Evolutionary conservation across 2,888 invertebrate species (phyloP).

Genomic region (Epirrhoe tristata): DNA sequence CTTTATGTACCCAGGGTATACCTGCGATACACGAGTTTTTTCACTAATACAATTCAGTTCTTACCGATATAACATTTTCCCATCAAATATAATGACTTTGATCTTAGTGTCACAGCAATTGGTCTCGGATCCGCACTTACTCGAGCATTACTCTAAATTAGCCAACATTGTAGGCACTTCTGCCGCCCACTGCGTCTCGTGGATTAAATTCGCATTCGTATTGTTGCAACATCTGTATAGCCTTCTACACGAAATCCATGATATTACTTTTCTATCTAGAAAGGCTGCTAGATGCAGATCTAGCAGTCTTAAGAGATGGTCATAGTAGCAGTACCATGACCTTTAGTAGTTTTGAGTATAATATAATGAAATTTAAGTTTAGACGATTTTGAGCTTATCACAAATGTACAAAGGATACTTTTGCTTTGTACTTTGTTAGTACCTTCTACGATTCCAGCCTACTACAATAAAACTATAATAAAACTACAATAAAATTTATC

Average conservation of each 20-base stretch:
- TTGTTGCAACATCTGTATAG: slow-evolving; percentile 33
- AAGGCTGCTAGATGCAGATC: no score
- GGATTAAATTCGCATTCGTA: slow-evolving; percentile 34
- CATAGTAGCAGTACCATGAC: no score
- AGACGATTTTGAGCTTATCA: no score
- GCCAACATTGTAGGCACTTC: slow-evolving; percentile 35
- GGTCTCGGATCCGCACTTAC: slow-evolving; percentile 22
- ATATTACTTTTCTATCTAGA: background rate
- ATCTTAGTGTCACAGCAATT: slow-evolving; percentile 32
- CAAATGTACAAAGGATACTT: no score
- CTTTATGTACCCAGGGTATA: background rate
- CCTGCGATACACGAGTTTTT: background rate
- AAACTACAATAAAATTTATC: no score
- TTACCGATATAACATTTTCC: background rate
- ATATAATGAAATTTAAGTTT: no score
- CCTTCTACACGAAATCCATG: slow-evolving; percentile 1
- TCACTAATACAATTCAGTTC: background rate
- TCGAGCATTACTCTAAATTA: slow-evolving; percentile 29
- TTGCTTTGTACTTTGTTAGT: no score
- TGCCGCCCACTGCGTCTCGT: slow-evolving; percentile 28
- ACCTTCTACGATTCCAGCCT: no score
- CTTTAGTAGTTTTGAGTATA: no score
- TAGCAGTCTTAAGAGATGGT: no score
- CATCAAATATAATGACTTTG: slow-evolving; percentile 17
- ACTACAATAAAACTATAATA: no score